A percentile compares a stretch with the other conserved stretches of the same genome.
Conservation (phyloP, 1,140 invertebrate species). For the Rhyzopertha dominica region DNA sequence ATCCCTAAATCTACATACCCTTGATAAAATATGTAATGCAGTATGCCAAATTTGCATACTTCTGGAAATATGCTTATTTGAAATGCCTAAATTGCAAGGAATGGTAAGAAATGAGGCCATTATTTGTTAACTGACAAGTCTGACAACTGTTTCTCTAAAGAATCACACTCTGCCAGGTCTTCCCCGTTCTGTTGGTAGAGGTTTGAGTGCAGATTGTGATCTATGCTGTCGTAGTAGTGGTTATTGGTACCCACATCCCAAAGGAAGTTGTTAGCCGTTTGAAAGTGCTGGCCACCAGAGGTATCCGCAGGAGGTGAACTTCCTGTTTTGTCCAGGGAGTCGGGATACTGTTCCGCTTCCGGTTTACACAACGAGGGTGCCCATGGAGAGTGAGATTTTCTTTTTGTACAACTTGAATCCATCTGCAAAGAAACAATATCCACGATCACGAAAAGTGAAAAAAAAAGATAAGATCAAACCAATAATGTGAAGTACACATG, state of each 20-base stretch:
- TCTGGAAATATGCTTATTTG: too few species aligned
- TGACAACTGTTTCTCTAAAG: constrained; percentile 45
- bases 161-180: constrained; percentile 54
- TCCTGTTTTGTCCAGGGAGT: constrained; percentile 42
- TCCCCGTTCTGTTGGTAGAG: constrained; percentile 47
- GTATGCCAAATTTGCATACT: too few species aligned
- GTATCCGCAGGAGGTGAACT: constrained; percentile 35
- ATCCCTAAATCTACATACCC: too few species aligned
- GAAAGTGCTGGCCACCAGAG: constrained; percentile 45
- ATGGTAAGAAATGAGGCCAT: too few species aligned
- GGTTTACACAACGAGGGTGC: constrained; percentile 46
- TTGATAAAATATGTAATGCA: too few species aligned
- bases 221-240: constrained; percentile 53
- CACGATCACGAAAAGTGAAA: too few species aligned
- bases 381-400: constrained; percentile 47
- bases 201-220: constrained; percentile 46
- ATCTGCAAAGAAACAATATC: constrained; percentile 19
- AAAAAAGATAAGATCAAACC: background rate
- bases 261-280: constrained; percentile 42
- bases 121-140: constrained; percentile 28
- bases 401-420: constrained; percentile 33
- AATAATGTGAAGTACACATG: background rate
- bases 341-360: constrained; percentile 31
- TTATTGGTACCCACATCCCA: constrained; percentile 40
- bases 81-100: too few species aligned